Conservation (phyloP, 1,140 invertebrate genomes). For the Hylaeus volcanicus region DNA sequence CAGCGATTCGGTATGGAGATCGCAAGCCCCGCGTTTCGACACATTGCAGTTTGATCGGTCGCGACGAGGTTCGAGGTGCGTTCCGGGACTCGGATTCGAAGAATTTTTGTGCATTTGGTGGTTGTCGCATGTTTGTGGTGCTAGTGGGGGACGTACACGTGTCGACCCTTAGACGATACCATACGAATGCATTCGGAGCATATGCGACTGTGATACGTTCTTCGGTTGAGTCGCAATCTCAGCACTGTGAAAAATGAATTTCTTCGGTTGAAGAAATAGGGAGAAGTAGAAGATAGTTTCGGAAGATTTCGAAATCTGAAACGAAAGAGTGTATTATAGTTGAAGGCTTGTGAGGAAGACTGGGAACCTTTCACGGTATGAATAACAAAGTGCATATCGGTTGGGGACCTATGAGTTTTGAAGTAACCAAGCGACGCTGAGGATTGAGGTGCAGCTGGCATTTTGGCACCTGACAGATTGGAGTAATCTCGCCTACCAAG, state of each 20-base stretch:
- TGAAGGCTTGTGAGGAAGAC: too few species aligned
- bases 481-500: not conserved
- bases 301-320: too few species aligned
- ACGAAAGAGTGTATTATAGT: too few species aligned
- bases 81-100: not conserved
- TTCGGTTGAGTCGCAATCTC: too few species aligned
- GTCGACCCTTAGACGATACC: not conserved
- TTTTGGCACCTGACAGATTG: not conserved
- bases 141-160: not conserved
- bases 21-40: constrained; percentile 6
- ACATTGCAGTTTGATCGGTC: constrained; percentile 5
- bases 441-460: not conserved
- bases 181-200: too few species aligned
- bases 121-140: not conserved
- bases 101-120: not conserved
- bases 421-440: not conserved
- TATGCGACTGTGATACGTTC: too few species aligned
- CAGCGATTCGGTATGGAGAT: constrained; percentile 1
- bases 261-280: too few species aligned
- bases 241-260: too few species aligned
- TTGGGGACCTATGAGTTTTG: too few species aligned
- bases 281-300: too few species aligned
- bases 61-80: constrained; percentile 1
- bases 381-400: too few species aligned
- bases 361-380: too few species aligned